Evolutionary conservation across 2,888 invertebrate species (phyloP), one percentile per base, ranked within the genome.

Genomic region (Plagodis pulveraria): DNA sequence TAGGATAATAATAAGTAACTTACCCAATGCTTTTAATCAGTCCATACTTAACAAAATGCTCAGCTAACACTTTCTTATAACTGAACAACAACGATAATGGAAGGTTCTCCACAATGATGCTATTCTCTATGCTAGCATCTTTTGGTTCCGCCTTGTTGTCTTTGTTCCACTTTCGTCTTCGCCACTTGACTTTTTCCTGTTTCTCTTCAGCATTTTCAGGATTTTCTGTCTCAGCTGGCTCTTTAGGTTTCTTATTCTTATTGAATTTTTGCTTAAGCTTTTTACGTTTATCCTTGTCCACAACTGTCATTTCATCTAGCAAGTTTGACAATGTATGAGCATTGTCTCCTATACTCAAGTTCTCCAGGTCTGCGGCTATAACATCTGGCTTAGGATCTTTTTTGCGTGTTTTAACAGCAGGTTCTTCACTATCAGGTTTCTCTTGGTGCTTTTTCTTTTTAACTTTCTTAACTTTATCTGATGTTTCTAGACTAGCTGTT

Each of bases 261-360:
- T 80, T 84, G 5, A 68, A 62, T 58, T 78, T 82, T 12, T 75
- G 72, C 64, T 67, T 83, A 0, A 77, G 69, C 58, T 80, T 84
- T 65, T 84, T 86, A 43, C 75, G 76, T 56, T 85, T 86, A 9
- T 76, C 75, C 65, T 85, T 90, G 50, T 87, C 88, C 42, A 80
- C 81, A n/a, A 91, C 89, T 2, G 77, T 74, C 90, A 91, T 90
- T 72, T 88, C 87, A 53, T 89, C 89, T 7, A 91, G 72, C 22
- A 91, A 63, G 60, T 82, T 81, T 32, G 84, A 80, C 10, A 91
- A 61, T 63, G 87, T 85, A 55, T 90, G 85, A 32, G 89, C 71
- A 67, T 89, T 91, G 56, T 91, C 89, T 10, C 88, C 91, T 41
- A 90, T 86, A 35, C 77, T 86, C 0, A 91, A 73, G 51, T 84